Percentiles rank a stretch among this genome's conserved stretches.
Evolutionary conservation across 2,888 invertebrate genomes (phyloP).

Genomic region (Euclidia mi): DNA sequence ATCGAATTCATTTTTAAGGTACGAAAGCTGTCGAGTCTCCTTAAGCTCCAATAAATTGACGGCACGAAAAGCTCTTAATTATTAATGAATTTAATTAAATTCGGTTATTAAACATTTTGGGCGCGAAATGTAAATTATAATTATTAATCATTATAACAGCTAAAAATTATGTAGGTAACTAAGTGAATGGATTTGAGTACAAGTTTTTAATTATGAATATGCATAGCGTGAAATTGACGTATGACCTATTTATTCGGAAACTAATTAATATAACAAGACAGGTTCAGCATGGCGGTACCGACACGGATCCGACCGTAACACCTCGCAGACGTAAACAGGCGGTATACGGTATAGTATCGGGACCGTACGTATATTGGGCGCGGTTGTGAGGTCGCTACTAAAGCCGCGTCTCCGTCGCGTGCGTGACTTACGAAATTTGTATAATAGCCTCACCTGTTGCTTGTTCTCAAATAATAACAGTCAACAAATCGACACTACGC

Average conservation of each 20-base stretch:
- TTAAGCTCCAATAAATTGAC: conserved; percentile 3
- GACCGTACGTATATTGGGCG: conserved; percentile 20
- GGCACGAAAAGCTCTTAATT: conserved; percentile 1
- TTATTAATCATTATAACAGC: too few relatives aligned
- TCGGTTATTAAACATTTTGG: too few relatives aligned
- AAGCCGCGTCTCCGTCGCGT: conserved; percentile 40
- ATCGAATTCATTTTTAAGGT: background rate
- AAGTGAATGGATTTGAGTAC: too few relatives aligned
- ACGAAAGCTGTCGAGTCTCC: background rate
- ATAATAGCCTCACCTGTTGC: conserved; percentile 71
- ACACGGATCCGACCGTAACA: background rate
- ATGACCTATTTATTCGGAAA: conserved; percentile 35
- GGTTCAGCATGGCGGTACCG: conserved; percentile 18
- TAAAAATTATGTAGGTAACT: too few relatives aligned
- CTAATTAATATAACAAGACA: conserved; percentile 30
- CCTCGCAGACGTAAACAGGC: conserved; percentile 3
- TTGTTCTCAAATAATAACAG: conserved; percentile 53
- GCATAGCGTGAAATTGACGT: conserved; percentile 31
- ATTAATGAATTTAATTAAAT: conserved; percentile 5
- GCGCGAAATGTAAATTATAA: too few relatives aligned
- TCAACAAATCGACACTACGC: conserved; percentile 47
- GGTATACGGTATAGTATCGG: background rate
- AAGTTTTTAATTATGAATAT: conserved; percentile 7
- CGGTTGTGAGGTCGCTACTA: conserved; percentile 18
- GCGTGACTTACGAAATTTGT: conserved; percentile 66